A percentile compares a stretch with the other conserved stretches of the same genome.
Conservation (phyloP, 1,140 invertebrate genomes). For the Parapsyche elsis region DNA sequence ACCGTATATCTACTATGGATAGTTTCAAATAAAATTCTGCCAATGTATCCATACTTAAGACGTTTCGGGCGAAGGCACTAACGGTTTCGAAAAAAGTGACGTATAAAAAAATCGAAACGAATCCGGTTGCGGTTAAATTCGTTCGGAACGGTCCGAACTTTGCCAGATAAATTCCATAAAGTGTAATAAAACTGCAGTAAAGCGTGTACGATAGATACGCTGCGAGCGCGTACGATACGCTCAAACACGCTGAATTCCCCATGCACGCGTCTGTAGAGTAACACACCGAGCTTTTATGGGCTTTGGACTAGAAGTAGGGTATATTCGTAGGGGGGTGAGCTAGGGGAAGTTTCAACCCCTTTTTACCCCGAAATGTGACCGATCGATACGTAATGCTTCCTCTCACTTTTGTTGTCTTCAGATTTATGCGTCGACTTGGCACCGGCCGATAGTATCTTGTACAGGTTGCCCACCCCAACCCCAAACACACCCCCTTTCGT, state of each 20-base stretch:
- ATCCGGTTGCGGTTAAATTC: slow-evolving; percentile 21
- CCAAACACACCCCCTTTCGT: not conserved
- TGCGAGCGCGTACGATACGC: not conserved
- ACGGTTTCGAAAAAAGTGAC: not conserved
- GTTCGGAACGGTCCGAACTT: slow-evolving; percentile 19
- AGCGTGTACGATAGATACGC: not conserved
- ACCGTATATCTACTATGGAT: too few species aligned
- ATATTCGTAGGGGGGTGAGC: too few species aligned
- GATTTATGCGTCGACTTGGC: slow-evolving; percentile 23
- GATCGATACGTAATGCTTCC: slow-evolving; percentile 27
- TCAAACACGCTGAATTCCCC: not conserved
- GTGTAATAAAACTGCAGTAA: slow-evolving; percentile 42
- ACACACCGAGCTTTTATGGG: not conserved
- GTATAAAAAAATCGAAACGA: slow-evolving; percentile 12
- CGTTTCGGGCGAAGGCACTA: too few species aligned
- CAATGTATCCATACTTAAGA: too few species aligned
- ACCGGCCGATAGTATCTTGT: not conserved
- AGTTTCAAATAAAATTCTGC: too few species aligned
- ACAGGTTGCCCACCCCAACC: not conserved
- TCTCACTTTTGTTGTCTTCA: slow-evolving; percentile 26
- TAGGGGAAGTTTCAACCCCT: not conserved
- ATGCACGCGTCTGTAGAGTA: not conserved
- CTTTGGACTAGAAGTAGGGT: not conserved
- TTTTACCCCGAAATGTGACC: not conserved
- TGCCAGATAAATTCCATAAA: slow-evolving; percentile 27